These are phyloP conservation scores for Calycopis cecrops DNA, from an alignment of 1,140 invertebrate genomes.

Conservation along the genomic window DNA sequence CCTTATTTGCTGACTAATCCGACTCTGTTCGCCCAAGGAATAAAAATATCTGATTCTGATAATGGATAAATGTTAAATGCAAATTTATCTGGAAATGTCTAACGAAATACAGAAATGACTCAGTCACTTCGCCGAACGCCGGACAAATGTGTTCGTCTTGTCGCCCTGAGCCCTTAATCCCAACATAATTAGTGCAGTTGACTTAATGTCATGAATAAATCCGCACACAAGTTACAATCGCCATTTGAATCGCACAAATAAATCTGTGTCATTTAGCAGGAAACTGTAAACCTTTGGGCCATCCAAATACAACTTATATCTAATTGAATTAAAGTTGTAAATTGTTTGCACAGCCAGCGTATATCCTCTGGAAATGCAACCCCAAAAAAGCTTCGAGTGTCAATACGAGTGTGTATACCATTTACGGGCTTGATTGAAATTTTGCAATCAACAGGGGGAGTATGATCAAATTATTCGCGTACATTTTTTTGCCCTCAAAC, in stretches of 20 bases:
- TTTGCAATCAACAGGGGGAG: constrained; percentile 69
- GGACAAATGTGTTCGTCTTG: constrained; percentile 40
- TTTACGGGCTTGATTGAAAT: constrained; percentile 73
- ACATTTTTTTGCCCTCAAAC: constrained; percentile 64
- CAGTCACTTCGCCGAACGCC: not conserved
- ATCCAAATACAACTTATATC: constrained; percentile 37
- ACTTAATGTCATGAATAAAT: constrained; percentile 61
- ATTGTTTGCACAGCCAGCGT: constrained; percentile 30
- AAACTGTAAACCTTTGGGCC: constrained; percentile 27
- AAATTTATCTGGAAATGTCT: not conserved
- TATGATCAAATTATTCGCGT: constrained; percentile 71
- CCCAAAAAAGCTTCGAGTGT: constrained; percentile 68
- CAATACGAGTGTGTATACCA: constrained; percentile 63
- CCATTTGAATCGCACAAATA: constrained; percentile 67
- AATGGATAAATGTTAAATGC: too few relatives aligned
- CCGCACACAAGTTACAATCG: constrained; percentile 47
- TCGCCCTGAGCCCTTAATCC: constrained; percentile 46
- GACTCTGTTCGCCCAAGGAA: not conserved
- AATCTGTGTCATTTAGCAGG: constrained; percentile 65
- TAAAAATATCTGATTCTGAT: constrained; percentile 3
- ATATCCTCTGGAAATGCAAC: constrained; percentile 38
- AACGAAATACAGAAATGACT: not conserved
- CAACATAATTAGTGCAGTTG: constrained; percentile 55
- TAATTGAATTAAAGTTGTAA: constrained; percentile 30
- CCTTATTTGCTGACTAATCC: too few relatives aligned